Evolutionary conservation across 2,888 invertebrate genomes (phyloP), one percentile per base, ranked within the genome.

Genomic region (Chaetoderma sp.): DNA sequence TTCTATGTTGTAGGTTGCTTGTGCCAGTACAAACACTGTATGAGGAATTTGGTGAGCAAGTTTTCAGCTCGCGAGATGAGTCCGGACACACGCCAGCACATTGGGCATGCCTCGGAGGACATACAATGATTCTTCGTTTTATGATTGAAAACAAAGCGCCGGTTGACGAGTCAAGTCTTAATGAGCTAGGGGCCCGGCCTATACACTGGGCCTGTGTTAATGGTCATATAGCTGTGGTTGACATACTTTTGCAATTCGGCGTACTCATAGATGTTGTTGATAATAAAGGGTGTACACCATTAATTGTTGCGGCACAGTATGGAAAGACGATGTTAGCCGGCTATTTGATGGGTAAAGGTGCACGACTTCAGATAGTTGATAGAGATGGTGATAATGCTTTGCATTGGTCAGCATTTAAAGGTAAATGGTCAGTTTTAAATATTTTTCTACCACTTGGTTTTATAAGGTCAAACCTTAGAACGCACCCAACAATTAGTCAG

Each of bases 161-260:
- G 0, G 91, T 95, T 5, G 94, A 96, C 87, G 89, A 94, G 44
- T 92, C 94, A 0, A 95, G 95, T 78, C 88, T 94, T 55, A 94
- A 95, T 54, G 94, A 93, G 1, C 93, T 94, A 88, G 95, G 95
- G 0, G 95, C 95, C 0, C 90, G 93, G 28, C 96, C 96, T 0
- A 94, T 96, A 70, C 96, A 96, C 83, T 96, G 96, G 96, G 95
- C 96, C 0, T 95, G 95, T 81, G 90, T 95, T 42, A 95, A 96
- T 85, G 96, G 96, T 0, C 95, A 96, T 82, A 93, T 95, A 0
- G 93, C 94, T 0, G 92, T 95, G 21, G 95, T 95, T 4, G 95
- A 96, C 88, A 84, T 90, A 58, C 81, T 90, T 52, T 82, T 90
- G 6, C 89, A 90, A 77, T 73, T 78, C 27, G 95, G 95, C 5